Evolutionary conservation across 1,140 invertebrate genomes (phyloP).

Genomic region (Macrocentrus cingulum): DNA sequence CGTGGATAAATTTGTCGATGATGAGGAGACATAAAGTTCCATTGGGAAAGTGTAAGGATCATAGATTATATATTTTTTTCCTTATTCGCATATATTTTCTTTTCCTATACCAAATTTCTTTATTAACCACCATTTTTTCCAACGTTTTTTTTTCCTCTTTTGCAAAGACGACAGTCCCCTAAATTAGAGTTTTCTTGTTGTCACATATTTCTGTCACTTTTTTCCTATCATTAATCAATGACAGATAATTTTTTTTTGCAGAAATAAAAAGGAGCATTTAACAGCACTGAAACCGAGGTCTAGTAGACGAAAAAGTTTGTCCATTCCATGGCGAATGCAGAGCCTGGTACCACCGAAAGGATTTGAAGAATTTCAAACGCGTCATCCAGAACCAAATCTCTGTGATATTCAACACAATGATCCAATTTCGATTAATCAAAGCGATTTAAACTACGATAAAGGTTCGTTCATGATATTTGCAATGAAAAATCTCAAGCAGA

Average conservation of each 20-base stretch:
- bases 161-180: too few relatives aligned
- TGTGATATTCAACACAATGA: not conserved
- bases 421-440: not conserved
- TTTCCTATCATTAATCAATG: not conserved
- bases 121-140: too few relatives aligned
- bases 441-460: not conserved
- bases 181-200: too few relatives aligned
- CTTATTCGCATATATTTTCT: not conserved
- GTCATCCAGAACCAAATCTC: not conserved
- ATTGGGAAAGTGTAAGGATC: not conserved
- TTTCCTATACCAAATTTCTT: too few relatives aligned
- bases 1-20: constrained; percentile 9
- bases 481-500: too few relatives aligned
- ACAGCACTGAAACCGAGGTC: not conserved
- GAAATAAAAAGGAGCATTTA: constrained; percentile 5
- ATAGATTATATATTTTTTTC: too few relatives aligned
- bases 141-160: not conserved
- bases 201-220: not conserved
- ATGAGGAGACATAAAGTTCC: constrained; percentile 10
- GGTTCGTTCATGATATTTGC: too few relatives aligned
- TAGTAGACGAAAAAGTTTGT: not conserved
- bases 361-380: constrained; percentile 12
- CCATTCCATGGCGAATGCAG: constrained; percentile 10
- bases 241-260: constrained; percentile 4
- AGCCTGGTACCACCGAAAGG: constrained; percentile 16